These are phyloP conservation scores for Andrena camellia DNA, from an alignment of 2,888 invertebrate species.

Conservation along the genomic window DNA sequence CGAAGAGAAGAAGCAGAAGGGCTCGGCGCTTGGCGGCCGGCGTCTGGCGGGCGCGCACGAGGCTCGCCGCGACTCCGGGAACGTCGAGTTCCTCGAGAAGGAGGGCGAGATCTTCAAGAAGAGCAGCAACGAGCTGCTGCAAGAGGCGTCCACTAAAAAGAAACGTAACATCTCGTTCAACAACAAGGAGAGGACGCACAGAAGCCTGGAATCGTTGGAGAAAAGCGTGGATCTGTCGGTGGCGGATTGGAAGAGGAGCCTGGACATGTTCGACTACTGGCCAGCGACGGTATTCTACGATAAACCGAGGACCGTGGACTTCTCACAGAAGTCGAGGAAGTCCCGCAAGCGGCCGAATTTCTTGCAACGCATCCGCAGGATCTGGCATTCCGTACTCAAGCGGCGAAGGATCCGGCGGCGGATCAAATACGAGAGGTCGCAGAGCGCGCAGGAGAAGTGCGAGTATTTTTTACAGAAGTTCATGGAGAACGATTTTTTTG, in stretches of 20 bases:
- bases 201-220: conserved; percentile 79
- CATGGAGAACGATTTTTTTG: conserved; percentile 75
- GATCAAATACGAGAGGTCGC: conserved; percentile 65
- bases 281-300: conserved; percentile 64
- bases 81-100: conserved; percentile 77
- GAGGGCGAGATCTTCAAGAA: conserved; percentile 80
- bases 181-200: conserved; percentile 72
- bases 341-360: conserved; percentile 75
- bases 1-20: conserved; percentile 51
- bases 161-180: conserved; percentile 75
- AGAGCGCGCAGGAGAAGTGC: conserved; percentile 76
- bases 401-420: conserved; percentile 69
- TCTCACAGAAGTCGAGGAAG: conserved; percentile 73
- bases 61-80: conserved; percentile 69
- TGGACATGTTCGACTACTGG: conserved; percentile 73
- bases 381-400: conserved; percentile 79
- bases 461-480: conserved; percentile 78
- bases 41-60: conserved; percentile 49
- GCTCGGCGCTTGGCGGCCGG: conserved; percentile 5
- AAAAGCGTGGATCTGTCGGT: conserved; percentile 66
- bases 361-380: conserved; percentile 79
- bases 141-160: conserved; percentile 59
- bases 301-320: conserved; percentile 78
- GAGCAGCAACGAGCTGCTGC: conserved; percentile 72
- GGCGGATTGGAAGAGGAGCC: conserved; percentile 73